Conservation (phyloP, 2,113 vertebrate genomes). For the Aix galericulata region DNA sequence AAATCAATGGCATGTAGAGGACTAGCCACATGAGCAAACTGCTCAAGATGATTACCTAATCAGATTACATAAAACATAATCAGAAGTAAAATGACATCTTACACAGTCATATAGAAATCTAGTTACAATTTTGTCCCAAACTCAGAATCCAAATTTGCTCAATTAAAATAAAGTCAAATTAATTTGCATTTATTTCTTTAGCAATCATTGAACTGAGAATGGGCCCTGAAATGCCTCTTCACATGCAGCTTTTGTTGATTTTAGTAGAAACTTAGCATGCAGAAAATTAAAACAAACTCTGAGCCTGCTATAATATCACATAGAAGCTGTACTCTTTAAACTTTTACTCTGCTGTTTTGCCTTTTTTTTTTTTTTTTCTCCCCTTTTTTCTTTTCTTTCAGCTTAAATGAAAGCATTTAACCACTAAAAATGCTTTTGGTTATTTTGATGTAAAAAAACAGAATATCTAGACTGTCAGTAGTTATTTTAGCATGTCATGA, state of each 20-base stretch:
- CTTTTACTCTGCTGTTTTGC: neutral
- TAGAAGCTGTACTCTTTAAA: neutral
- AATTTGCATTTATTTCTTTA: neutral
- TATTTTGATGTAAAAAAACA: neutral
- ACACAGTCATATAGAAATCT: neutral
- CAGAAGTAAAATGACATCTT: neutral
- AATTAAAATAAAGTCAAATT: neutral
- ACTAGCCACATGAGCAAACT: neutral
- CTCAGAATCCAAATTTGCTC: neutral
- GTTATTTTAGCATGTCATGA: neutral
- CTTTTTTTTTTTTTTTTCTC: neutral
- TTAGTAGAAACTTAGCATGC: neutral
- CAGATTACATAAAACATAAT: neutral
- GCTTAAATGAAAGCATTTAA: slow-evolving; percentile 25
- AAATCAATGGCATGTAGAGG: neutral
- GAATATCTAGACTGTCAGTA: neutral
- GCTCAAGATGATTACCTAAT: neutral
- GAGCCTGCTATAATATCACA: neutral
- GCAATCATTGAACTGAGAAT: neutral
- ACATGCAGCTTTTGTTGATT: slow-evolving; percentile 32
- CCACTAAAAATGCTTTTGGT: neutral
- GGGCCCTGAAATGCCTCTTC: neutral
- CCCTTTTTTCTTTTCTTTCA: neutral
- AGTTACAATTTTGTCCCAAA: neutral
- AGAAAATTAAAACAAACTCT: slow-evolving; percentile 27